A percentile compares a stretch with the other conserved stretches of the same genome.
Evolutionary conservation across 2,113 vertebrate genomes (phyloP).

Genomic region (Semnornis frantzii): DNA sequence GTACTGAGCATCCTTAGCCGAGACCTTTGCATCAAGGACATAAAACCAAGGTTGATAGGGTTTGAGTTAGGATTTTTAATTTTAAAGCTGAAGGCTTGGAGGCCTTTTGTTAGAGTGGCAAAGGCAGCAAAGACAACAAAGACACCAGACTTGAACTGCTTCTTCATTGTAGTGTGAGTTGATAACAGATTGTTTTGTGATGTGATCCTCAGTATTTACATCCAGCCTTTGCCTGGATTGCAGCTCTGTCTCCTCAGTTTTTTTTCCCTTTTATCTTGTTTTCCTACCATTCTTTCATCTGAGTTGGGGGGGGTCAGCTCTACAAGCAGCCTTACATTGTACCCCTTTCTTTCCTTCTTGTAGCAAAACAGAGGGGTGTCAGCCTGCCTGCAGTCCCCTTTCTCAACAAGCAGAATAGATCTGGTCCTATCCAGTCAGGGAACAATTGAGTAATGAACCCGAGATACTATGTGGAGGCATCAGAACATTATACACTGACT

Average conservation of each 20-base stretch:
- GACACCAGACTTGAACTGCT: neutral
- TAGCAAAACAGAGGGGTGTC: fast-evolving
- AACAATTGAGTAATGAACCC: neutral
- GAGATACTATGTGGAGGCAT: fast-evolving
- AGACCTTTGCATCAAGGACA: neutral
- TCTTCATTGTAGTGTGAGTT: neutral
- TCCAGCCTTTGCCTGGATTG: neutral
- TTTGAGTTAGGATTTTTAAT: neutral
- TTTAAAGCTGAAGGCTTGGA: neutral
- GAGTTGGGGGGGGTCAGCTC: neutral
- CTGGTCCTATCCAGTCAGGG: neutral
- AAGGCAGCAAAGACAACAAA: neutral
- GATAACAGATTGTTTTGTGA: neutral
- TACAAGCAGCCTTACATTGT: neutral
- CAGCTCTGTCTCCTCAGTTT: neutral
- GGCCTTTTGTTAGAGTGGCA: neutral
- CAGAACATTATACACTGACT: fast-evolving
- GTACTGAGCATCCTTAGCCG: neutral
- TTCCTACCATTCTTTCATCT: neutral
- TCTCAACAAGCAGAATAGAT: neutral
- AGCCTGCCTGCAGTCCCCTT: neutral
- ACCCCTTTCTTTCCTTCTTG: neutral
- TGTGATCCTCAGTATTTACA: fast-evolving
- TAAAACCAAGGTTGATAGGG: neutral
- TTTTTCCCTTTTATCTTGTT: neutral